Evolutionary conservation across 2,888 invertebrate genomes (phyloP).

Genomic region (Encarsia formosa): DNA sequence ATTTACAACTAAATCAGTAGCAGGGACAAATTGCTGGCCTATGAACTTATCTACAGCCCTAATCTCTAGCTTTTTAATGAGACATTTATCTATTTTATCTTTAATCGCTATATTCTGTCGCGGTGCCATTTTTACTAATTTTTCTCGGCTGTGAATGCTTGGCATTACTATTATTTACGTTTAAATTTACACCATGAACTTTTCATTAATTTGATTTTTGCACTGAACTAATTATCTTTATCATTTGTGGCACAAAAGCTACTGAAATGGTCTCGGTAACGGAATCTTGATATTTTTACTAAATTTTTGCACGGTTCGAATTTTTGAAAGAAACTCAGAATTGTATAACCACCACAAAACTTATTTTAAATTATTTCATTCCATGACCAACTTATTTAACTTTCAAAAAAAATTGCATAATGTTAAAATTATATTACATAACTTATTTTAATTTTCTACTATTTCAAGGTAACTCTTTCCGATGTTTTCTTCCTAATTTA

Average conservation of each 20-base stretch:
- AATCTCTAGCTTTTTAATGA: slow-evolving; percentile 45
- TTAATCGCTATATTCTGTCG: slow-evolving; percentile 21
- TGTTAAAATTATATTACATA: slow-evolving; percentile 13
- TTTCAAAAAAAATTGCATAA: slow-evolving; percentile 2
- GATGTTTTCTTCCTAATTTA: slow-evolving; percentile 27
- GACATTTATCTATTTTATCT: slow-evolving; percentile 31
- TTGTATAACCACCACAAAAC: slow-evolving; percentile 4
- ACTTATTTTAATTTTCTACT: slow-evolving; percentile 23
- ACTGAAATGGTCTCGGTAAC: slow-evolving; percentile 3
- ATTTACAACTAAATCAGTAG: slow-evolving; percentile 27
- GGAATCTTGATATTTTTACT: slow-evolving; percentile 20
- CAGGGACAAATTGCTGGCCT: slow-evolving; percentile 37
- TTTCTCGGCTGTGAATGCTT: slow-evolving; percentile 44
- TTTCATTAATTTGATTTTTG: slow-evolving; percentile 16
- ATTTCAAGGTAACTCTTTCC: slow-evolving; percentile 28
- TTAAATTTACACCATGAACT: slow-evolving; percentile 6
- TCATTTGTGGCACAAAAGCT: slow-evolving; percentile 20
- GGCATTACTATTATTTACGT: slow-evolving; percentile 15
- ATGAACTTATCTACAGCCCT: slow-evolving; percentile 48
- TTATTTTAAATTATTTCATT: slow-evolving; percentile 10
- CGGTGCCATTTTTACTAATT: slow-evolving; percentile 29
- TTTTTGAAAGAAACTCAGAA: slow-evolving; percentile 29
- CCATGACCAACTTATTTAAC: slow-evolving; percentile 10
- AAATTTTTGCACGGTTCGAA: slow-evolving; percentile 32
- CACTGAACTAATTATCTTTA: slow-evolving; percentile 20